Evolutionary conservation across 1,140 invertebrate species (phyloP).

Genomic region (Gonioctena quinquepunctata): DNA sequence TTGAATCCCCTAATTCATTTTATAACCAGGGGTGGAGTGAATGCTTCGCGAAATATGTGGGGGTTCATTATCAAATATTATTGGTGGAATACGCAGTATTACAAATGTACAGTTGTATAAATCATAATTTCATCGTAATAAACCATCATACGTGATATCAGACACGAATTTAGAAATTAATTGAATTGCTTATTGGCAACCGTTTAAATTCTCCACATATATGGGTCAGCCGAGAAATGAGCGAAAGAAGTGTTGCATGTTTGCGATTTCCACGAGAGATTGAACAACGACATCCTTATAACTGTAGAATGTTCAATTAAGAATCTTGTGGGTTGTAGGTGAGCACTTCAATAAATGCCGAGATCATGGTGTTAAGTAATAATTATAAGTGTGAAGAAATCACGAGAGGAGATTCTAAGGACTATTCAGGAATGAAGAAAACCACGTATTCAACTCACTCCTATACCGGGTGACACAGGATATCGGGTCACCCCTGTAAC

Average conservation of each 20-base stretch:
- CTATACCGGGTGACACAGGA: too few species aligned
- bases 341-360: conserved; percentile 2
- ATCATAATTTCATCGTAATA: too few species aligned
- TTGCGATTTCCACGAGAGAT: conserved; percentile 1
- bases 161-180: not conserved
- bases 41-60: too few species aligned
- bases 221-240: conserved; percentile 2
- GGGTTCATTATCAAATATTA: too few species aligned
- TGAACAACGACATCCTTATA: conserved; percentile 3
- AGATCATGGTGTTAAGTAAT: not conserved
- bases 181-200: not conserved
- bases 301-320: not conserved
- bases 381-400: not conserved
- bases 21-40: too few species aligned
- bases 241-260: conserved; percentile 1
- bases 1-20: too few species aligned
- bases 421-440: too few species aligned
- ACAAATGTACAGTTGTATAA: too few species aligned
- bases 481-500: too few species aligned
- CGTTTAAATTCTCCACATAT: not conserved
- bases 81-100: too few species aligned
- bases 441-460: too few species aligned
- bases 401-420: too few species aligned
- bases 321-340: conserved; percentile 3
- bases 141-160: not conserved